Percentiles rank a stretch among this genome's conserved stretches.
Evolutionary conservation across 2,888 invertebrate species (phyloP).

Genomic region (Cephalotes varians): DNA sequence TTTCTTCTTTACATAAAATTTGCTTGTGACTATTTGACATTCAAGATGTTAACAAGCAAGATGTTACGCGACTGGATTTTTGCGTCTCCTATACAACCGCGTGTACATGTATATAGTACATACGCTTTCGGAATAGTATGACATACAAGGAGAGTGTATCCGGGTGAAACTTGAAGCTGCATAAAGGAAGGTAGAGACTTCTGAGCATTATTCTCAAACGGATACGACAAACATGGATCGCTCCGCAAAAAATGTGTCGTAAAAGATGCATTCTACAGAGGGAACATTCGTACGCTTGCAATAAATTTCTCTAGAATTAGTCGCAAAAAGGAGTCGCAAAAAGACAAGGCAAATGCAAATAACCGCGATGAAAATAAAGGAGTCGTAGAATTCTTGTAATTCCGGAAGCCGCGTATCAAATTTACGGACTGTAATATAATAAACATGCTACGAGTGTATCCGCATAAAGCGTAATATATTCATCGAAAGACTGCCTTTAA

Average conservation of each 20-base stretch:
- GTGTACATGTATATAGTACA: background rate
- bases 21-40: background rate
- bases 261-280: slow-evolving; percentile 11
- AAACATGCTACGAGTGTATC: background rate
- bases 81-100: background rate
- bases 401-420: slow-evolving; percentile 16
- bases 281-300: background rate
- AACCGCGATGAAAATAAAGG: background rate
- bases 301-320: slow-evolving; percentile 42
- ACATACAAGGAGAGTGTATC: slow-evolving; percentile 59
- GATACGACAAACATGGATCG: slow-evolving; percentile 23
- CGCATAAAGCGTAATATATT: background rate
- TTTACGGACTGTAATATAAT: slow-evolving; percentile 21
- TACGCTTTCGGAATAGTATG: slow-evolving; percentile 60
- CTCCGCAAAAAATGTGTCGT: slow-evolving; percentile 16
- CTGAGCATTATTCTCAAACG: slow-evolving; percentile 63
- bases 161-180: slow-evolving; percentile 57
- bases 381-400: background rate
- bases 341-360: slow-evolving; percentile 13
- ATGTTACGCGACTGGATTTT: slow-evolving; percentile 7
- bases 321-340: background rate
- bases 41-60: slow-evolving; percentile 34
- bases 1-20: background rate
- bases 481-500: background rate
- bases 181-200: slow-evolving; percentile 58